These are phyloP conservation scores for Sinocyclocheilus anophthalmus DNA, from an alignment of 2,113 vertebrate genomes.

Conservation along the genomic window DNA sequence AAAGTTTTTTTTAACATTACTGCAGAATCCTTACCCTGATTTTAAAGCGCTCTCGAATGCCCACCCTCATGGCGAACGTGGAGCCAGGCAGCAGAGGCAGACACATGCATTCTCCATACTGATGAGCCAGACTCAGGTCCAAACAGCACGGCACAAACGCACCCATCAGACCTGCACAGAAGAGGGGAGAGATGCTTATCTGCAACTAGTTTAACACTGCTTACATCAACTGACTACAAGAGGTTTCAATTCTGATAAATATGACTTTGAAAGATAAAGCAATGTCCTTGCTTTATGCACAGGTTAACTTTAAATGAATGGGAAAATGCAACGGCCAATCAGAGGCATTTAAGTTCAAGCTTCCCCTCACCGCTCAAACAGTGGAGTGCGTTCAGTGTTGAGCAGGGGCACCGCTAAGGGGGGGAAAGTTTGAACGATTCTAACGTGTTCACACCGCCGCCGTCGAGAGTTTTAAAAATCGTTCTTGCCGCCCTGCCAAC, in stretches of 20 bases:
- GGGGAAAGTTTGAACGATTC: too few species aligned
- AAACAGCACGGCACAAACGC: conserved; percentile 75
- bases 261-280: background rate
- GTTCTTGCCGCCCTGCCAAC: too few species aligned
- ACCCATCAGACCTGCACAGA: conserved; percentile 76
- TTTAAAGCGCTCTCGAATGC: conserved; percentile 83
- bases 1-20: too few species aligned
- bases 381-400: too few species aligned
- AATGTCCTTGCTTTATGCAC: background rate
- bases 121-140: conserved; percentile 80
- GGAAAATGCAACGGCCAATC: background rate
- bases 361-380: too few species aligned
- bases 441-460: too few species aligned
- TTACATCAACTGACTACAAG: background rate
- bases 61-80: conserved; percentile 81
- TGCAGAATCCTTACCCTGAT: conserved; percentile 75
- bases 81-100: conserved; percentile 83
- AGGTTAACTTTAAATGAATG: background rate
- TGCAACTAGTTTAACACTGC: background rate
- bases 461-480: too few species aligned
- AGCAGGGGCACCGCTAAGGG: too few species aligned
- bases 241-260: background rate
- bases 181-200: background rate
- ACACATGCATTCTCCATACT: conserved; percentile 82
- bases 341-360: too few species aligned